Base-by-base conservation (phyloP, 2,888 invertebrate genomes). In the Agrilus biguttatus region DNA sequence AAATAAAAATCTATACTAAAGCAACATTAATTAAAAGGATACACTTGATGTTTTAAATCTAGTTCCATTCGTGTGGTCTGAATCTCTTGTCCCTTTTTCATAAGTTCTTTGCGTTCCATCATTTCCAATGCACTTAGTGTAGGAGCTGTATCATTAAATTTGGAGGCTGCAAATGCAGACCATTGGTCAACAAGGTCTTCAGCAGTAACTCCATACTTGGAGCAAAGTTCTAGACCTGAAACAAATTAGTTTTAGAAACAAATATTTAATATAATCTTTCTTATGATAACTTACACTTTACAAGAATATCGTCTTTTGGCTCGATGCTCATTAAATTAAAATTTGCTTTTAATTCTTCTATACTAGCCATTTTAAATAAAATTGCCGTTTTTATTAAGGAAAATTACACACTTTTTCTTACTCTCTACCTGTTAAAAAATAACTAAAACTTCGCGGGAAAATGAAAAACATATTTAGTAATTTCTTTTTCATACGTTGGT, bases 101-200 rank as follows among this genome's bases (percentile, higher is more conserved):
- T 66, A 56, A 78, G 72, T 63, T 77, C 77, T 68, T 76, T 80
- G 53, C 78, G 72, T 54, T 76, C 80, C 61, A 83, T 72, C 55
- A 71, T 65, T 46, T 70, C 68, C 39, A 86, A 67, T 56, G 70
- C 66, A 14, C 74, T 74, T 28, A 75, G 48, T 40, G 73, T 75
- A 19, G 83, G 79, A 32, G 74, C 67, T 1, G 73, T 73, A 33
- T 77, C 78, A 51, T 73, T 70, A 49, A 77, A 64, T 57, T 78
- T 67, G 32, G 82, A 78, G 43, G 80, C 68, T 53, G 78, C 78
- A 61, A 77, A 87, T 14, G 86, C 84, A 68, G 82, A 74, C 86
- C 86, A 88, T 69, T 78, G 74, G 59, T 83, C 80, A 41, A 78
- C 80, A 52, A 86, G 77, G 55, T 78, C 77, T 58, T 78, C 80